phyloP scores from a whole-genome alignment of 2,113 vertebrate species.

The Archilochus colubris region DNA sequence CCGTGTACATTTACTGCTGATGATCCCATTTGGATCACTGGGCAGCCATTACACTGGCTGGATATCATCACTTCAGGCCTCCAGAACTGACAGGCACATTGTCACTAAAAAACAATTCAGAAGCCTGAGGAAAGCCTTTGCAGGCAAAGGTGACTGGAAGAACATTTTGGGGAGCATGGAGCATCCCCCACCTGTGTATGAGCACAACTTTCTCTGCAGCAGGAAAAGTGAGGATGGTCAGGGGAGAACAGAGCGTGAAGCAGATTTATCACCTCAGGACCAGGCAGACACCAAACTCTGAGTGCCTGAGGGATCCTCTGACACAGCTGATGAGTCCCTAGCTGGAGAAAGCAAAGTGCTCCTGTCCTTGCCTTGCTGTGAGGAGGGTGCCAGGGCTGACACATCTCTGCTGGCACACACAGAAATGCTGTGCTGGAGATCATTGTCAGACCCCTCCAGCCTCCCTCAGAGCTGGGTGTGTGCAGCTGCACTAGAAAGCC shows the following conservation, averaged over 20 bases:
- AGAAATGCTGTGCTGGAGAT: background rate
- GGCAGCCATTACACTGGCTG: background rate
- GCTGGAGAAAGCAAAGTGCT: background rate
- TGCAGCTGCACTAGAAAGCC: background rate
- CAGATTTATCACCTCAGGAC: background rate
- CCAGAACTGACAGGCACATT: background rate
- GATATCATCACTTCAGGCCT: background rate
- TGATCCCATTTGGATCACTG: background rate
- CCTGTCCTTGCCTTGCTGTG: background rate
- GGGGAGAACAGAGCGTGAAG: background rate
- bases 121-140: background rate
- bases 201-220: background rate
- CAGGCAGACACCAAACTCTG: too few relatives aligned
- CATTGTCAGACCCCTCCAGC: accelerated
- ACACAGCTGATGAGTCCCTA: accelerated
- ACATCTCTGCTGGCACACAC: background rate
- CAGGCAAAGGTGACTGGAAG: background rate
- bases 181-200: accelerated
- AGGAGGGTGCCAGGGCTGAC: background rate
- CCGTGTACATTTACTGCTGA: background rate
- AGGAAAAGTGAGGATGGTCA: background rate
- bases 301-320: background rate
- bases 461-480: background rate
- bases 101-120: background rate
- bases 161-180: background rate